phyloP scores from a whole-genome alignment of 1,140 invertebrate genomes.

The Drepana arcuata region DNA sequence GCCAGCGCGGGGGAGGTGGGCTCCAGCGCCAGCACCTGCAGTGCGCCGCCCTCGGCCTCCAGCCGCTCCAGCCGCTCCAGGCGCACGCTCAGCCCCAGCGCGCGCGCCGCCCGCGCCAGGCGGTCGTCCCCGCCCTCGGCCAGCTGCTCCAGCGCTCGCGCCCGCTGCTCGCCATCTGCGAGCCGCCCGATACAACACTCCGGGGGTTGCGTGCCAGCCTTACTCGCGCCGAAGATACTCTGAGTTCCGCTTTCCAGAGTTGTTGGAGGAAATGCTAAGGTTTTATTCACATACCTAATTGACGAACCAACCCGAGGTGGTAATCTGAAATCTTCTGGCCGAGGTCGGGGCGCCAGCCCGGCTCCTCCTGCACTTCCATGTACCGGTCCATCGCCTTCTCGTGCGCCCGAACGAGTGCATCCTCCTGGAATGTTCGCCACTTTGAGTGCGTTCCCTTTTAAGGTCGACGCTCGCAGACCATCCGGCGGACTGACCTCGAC shows the following conservation, averaged over 20 bases:
- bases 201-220: no score
- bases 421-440: conserved; percentile 25
- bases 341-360: conserved; percentile 30
- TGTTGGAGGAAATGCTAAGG: no score
- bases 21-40: conserved; percentile 18
- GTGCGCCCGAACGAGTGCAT: conserved; percentile 39
- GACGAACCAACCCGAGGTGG: conserved; percentile 31
- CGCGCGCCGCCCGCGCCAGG: conserved; percentile 4
- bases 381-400: conserved; percentile 44
- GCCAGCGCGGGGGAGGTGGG: conserved; percentile 24
- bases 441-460: no score
- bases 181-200: no score
- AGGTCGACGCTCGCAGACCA: neutral
- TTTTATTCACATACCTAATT: conserved; percentile 32
- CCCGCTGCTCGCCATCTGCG: conserved; percentile 12
- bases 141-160: conserved; percentile 5
- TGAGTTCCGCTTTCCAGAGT: no score
- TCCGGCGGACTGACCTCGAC: conserved; percentile 34
- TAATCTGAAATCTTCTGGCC: conserved; percentile 38
- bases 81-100: conserved; percentile 21
- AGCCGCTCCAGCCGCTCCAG: conserved; percentile 9
- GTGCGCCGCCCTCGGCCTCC: conserved; percentile 2
- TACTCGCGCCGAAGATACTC: no score
- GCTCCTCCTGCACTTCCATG: conserved; percentile 15
- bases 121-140: neutral